These are phyloP conservation scores for Melinaea menophilus DNA, from an alignment of 2,888 invertebrate genomes.

Conservation along the genomic window DNA sequence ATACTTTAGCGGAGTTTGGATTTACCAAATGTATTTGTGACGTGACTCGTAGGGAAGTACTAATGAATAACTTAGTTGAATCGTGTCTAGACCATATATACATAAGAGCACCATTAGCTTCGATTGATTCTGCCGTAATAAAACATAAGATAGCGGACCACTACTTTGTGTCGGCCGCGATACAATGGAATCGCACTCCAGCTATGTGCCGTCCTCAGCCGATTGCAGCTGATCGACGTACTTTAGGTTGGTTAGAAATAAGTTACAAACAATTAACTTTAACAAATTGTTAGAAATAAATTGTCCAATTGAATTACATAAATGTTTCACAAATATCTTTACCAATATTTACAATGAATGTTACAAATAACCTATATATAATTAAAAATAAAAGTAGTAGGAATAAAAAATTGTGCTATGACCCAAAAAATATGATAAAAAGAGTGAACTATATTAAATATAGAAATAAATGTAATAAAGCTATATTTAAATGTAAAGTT, in stretches of 20 bases:
- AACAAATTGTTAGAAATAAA: no score
- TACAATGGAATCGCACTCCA: conserved; percentile 5
- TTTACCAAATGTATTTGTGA: conserved; percentile 8
- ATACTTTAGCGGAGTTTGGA: conserved; percentile 9
- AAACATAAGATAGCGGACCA: conserved; percentile 10
- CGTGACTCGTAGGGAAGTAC: conserved; percentile 10
- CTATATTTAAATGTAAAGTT: conserved; percentile 3
- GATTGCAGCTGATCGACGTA: no score
- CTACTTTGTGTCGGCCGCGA: not conserved
- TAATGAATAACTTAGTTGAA: not conserved
- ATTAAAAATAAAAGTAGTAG: not conserved
- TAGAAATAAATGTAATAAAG: not conserved
- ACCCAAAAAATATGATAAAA: conserved; percentile 3
- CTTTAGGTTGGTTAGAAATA: no score
- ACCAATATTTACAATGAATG: conserved; percentile 3
- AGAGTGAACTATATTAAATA: no score
- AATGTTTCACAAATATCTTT: not conserved
- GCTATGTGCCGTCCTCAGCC: not conserved
- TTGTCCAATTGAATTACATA: not conserved
- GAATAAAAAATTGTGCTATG: not conserved
- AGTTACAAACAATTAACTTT: no score
- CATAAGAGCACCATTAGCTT: not conserved
- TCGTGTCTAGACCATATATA: conserved; percentile 6
- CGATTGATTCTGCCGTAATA: conserved; percentile 7
- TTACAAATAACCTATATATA: not conserved